phyloP scores from a whole-genome alignment of 2,797 vertebrate species.

The Otus scops region DNA sequence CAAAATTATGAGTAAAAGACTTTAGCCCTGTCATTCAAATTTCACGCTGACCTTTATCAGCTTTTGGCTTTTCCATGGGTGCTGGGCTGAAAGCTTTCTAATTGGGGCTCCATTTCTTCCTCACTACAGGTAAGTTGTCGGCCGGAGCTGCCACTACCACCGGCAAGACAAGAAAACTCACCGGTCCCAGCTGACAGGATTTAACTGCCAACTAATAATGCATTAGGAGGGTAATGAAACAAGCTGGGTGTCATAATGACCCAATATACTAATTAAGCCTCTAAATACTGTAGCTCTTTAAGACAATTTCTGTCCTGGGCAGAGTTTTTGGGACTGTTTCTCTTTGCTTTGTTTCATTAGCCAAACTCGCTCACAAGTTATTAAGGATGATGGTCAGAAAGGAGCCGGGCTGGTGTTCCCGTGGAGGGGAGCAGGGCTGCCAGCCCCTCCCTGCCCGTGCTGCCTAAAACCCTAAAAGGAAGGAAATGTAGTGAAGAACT shows the following conservation, averaged over 20 bases:
- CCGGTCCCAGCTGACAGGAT: slow-evolving; percentile 81
- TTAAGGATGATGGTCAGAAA: slow-evolving; percentile 36
- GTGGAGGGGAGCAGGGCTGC: neutral
- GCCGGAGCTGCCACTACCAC: slow-evolving; percentile 79
- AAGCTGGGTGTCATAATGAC: slow-evolving; percentile 79
- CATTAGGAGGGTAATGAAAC: slow-evolving; percentile 76
- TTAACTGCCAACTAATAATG: slow-evolving; percentile 79
- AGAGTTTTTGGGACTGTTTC: slow-evolving; percentile 67
- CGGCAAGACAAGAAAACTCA: slow-evolving; percentile 76
- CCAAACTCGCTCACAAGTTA: slow-evolving; percentile 45
- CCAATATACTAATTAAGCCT: slow-evolving; percentile 79
- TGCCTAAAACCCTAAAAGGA: neutral
- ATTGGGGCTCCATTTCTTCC: slow-evolving; percentile 90
- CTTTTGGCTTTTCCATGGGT: slow-evolving; percentile 97
- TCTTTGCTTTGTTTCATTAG: slow-evolving; percentile 67
- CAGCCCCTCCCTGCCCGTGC: neutral
- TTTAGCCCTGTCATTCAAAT: slow-evolving; percentile 99
- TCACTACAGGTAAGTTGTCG: slow-evolving; percentile 91
- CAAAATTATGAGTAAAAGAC: slow-evolving; percentile 99
- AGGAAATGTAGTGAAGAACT: neutral
- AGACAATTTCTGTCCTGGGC: slow-evolving; percentile 70
- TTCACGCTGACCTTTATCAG: slow-evolving; percentile 99
- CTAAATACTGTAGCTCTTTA: slow-evolving; percentile 75
- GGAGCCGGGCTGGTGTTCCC: slow-evolving; percentile 37
- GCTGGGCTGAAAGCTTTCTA: slow-evolving; percentile 96